phyloP scores from a whole-genome alignment of 2,113 vertebrate species.

The Corapipo altera region DNA sequence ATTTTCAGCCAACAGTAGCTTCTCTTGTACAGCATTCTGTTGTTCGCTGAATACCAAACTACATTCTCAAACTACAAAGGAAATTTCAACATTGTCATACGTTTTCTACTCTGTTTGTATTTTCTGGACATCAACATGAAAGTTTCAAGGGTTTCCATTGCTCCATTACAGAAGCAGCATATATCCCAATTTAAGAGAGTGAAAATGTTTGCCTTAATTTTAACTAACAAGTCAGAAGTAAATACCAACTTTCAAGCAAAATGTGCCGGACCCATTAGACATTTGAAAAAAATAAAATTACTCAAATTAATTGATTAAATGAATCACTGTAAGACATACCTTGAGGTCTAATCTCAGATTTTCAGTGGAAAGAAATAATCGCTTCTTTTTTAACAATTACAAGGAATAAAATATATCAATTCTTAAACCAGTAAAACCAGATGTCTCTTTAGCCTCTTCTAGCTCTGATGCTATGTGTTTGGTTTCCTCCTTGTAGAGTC shows the following conservation, averaged over 20 bases:
- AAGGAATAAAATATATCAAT: neutral
- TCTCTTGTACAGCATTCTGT: neutral
- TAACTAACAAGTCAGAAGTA: neutral
- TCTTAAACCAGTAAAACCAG: neutral
- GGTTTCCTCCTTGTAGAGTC: neutral
- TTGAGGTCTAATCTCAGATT: neutral
- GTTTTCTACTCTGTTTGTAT: neutral
- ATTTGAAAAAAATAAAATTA: neutral
- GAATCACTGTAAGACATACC: neutral
- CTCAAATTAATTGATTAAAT: neutral
- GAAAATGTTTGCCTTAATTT: neutral
- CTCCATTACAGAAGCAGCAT: neutral
- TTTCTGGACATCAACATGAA: neutral
- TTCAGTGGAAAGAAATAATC: neutral
- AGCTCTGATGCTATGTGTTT: neutral
- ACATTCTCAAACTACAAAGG: neutral
- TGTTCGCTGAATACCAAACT: neutral
- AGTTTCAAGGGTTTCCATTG: neutral
- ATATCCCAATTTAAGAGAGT: neutral
- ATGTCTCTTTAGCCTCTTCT: neutral
- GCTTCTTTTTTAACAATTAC: neutral
- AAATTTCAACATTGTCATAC: neutral
- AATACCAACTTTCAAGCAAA: neutral
- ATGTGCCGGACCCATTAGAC: neutral
- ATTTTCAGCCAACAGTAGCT: constrained; percentile 46